Percentiles rank a stretch among this genome's conserved stretches.
phyloP scores from a whole-genome alignment of 2,113 vertebrate species.

The Trochalopteron elliotii region DNA sequence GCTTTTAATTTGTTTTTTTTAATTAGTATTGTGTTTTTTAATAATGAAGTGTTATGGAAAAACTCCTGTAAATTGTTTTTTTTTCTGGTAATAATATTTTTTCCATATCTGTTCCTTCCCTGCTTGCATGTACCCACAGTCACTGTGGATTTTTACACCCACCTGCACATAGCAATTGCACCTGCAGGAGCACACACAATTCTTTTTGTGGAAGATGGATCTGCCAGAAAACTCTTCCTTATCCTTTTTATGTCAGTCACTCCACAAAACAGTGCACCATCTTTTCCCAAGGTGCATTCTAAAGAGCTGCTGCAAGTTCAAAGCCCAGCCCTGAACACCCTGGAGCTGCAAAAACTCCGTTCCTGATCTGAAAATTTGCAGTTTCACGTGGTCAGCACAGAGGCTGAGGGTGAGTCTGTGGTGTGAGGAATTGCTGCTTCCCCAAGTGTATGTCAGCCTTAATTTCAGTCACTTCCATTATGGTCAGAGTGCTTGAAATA shows the following conservation, averaged over 20 bases:
- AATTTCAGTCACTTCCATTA: conserved; percentile 4
- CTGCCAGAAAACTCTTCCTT: neutral
- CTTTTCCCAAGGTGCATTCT: neutral
- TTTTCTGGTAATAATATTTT: neutral
- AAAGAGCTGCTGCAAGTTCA: neutral
- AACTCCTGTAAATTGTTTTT: neutral
- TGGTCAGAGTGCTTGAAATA: neutral
- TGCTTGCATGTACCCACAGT: neutral
- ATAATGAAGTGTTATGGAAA: neutral
- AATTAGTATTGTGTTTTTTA: neutral
- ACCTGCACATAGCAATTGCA: neutral
- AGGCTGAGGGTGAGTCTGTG: neutral
- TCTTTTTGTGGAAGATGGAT: neutral
- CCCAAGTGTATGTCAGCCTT: neutral
- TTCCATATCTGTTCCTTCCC: neutral
- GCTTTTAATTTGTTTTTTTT: neutral
- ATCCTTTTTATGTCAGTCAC: neutral
- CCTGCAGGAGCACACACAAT: neutral
- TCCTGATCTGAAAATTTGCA: neutral
- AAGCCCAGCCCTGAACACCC: neutral
- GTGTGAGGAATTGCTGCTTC: neutral
- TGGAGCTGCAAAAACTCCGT: neutral
- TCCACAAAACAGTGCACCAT: neutral
- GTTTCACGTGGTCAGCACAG: neutral
- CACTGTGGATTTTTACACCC: neutral